A percentile compares a stretch with the other conserved stretches of the same genome.
Evolutionary conservation across 2,888 invertebrate genomes (phyloP).

Genomic region (Desoria tigrina): DNA sequence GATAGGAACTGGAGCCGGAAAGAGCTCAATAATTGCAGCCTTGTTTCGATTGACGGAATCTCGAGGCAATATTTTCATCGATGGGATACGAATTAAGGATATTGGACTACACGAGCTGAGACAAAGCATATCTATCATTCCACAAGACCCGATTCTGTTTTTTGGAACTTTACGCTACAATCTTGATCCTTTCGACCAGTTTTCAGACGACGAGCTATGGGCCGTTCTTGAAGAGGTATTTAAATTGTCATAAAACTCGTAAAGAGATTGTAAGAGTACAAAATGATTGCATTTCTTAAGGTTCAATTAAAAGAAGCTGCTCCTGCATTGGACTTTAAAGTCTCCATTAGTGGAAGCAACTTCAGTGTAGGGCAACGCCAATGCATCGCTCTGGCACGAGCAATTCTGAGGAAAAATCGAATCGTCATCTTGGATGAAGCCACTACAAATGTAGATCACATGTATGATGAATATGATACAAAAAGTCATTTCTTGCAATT

Average conservation of each 20-base stretch:
- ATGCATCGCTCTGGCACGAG: constrained; percentile 29
- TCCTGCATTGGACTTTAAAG: constrained; percentile 29
- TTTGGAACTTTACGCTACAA: constrained; percentile 85
- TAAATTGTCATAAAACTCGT: not conserved
- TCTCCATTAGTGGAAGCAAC: constrained; percentile 25
- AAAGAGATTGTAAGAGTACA: too few species aligned
- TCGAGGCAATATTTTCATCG: constrained; percentile 79
- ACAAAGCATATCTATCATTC: constrained; percentile 83
- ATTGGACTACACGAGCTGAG: constrained; percentile 69
- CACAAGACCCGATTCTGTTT: constrained; percentile 87
- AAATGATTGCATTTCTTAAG: constrained; percentile 16
- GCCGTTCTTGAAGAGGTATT: constrained; percentile 76
- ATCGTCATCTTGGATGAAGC: constrained; percentile 31
- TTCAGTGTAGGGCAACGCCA: constrained; percentile 33
- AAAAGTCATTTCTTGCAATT: too few species aligned
- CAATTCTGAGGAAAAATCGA: constrained; percentile 27
- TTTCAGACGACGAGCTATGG: constrained; percentile 79
- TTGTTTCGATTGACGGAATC: constrained; percentile 88
- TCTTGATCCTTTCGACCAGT: constrained; percentile 84
- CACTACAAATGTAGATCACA: constrained; percentile 1
- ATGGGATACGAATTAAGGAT: constrained; percentile 65
- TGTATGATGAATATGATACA: too few species aligned
- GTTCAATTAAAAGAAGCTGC: constrained; percentile 39
- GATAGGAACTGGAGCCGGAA: constrained; percentile 79
- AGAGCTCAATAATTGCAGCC: constrained; percentile 83